Conservation (phyloP, 2,113 vertebrate genomes). For the Phyllostomus hastatus region DNA sequence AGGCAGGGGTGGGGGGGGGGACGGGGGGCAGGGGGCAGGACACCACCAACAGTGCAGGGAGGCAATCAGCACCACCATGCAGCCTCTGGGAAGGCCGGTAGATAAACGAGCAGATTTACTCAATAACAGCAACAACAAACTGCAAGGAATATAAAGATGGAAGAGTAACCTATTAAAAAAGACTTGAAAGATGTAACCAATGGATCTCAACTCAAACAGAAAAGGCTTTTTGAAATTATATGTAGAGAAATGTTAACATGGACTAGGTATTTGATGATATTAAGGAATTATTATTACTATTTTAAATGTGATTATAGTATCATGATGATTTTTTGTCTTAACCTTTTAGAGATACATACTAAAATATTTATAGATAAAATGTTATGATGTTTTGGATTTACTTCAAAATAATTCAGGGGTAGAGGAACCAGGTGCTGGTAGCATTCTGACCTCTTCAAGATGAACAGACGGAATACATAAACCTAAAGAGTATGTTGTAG, state of each 20-base stretch:
- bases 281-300: neutral
- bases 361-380: constrained; percentile 22
- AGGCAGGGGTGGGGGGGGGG: neutral
- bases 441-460: neutral
- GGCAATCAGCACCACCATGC: neutral
- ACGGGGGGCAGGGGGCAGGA: no score
- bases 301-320: neutral
- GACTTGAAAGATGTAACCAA: neutral
- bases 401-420: neutral
- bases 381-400: neutral
- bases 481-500: neutral
- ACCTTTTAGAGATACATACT: neutral
- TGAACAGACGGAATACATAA: neutral
- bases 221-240: neutral
- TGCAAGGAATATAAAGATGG: neutral
- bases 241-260: neutral
- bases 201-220: neutral
- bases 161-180: neutral
- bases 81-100: neutral
- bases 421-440: neutral
- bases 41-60: no score
- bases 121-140: neutral
- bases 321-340: neutral
- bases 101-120: neutral
- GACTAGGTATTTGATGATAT: neutral